Conservation (phyloP, 2,797 vertebrate genomes). For the Brachymystax lenok region DNA sequence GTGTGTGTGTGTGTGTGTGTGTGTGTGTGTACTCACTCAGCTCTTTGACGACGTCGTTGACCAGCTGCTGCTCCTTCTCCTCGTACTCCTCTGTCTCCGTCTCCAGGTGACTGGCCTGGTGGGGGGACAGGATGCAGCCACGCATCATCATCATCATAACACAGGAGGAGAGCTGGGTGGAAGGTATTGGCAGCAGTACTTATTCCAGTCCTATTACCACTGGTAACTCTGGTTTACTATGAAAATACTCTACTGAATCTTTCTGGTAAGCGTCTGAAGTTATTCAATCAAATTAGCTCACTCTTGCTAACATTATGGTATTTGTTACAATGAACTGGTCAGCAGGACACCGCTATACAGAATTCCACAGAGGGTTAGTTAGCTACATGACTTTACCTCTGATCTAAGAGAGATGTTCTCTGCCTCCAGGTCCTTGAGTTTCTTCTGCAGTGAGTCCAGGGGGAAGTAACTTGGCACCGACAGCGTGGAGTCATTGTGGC, state of each 20-base stretch:
- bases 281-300: too few species aligned
- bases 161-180: not conserved
- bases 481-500: slow-evolving; percentile 83
- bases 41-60: slow-evolving; percentile 98
- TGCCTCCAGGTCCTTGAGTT: slow-evolving; percentile 96
- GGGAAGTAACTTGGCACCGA: slow-evolving; percentile 88
- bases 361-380: not conserved
- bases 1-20: not conserved
- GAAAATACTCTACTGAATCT: too few species aligned
- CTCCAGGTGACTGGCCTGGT: slow-evolving; percentile 92
- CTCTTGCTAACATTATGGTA: too few species aligned
- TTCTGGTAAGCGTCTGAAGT: too few species aligned
- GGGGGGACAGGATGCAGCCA: slow-evolving; percentile 9
- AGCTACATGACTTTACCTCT: slow-evolving; percentile 75
- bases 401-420: slow-evolving; percentile 93
- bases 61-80: slow-evolving; percentile 97
- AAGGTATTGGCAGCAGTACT: not conserved
- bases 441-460: slow-evolving; percentile 94
- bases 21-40: slow-evolving; percentile 82
- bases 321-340: too few species aligned
- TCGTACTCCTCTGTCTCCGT: slow-evolving; percentile 96
- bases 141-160: not conserved
- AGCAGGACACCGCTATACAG: too few species aligned
- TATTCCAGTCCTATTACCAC: too few species aligned
- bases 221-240: too few species aligned